Evolutionary conservation across 2,888 invertebrate species (phyloP), one percentile per base, ranked within the genome.

Genomic region (Aquatica leii): DNA sequence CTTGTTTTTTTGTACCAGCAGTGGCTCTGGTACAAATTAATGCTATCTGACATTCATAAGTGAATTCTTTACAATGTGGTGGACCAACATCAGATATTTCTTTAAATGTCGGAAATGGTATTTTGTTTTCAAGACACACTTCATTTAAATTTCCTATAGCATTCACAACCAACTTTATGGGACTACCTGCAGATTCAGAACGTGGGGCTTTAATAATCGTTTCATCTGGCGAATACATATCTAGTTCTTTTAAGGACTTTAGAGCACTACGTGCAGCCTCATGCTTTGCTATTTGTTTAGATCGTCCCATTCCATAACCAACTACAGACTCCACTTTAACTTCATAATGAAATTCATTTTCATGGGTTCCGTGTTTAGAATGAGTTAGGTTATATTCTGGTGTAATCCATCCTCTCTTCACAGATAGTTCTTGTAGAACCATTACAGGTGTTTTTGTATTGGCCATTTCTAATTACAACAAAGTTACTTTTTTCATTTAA

Each of bases 81-180:
- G 90, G 89, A 43, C 90, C 90, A 68, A 87, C 84, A 78, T 88
- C 89, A 12, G 85, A 84, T 64, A 87, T 83, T 75, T 86, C 82
- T 59, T 78, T 74, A 79, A 87, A 90, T 43, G 78, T 74, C 1
- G 86, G 86, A 11, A 76, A 77, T 14, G 85, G 82, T 54, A 90
- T 81, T 65, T 83, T 84, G 60, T 80, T 75, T 41, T 78, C 77
- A 4, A 66, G 75, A 75, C 86, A 85, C 61, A 85, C 74, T 72
- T 85, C 86, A 43, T 72, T 71, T 52, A 81, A 66, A 12, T 54
- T 68, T 17, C 74, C 74, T 15, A 74, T 73, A 35, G 64, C 70
- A 61, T 76, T 77, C 4, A 73, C 53, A 2, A 70, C 68, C 2
- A 69, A 57, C 34, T 67, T 70, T 0, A 48, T 18, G 5, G 69